Evolutionary conservation across 2,797 vertebrate species (phyloP).

Genomic region (Salarias fasciatus): DNA sequence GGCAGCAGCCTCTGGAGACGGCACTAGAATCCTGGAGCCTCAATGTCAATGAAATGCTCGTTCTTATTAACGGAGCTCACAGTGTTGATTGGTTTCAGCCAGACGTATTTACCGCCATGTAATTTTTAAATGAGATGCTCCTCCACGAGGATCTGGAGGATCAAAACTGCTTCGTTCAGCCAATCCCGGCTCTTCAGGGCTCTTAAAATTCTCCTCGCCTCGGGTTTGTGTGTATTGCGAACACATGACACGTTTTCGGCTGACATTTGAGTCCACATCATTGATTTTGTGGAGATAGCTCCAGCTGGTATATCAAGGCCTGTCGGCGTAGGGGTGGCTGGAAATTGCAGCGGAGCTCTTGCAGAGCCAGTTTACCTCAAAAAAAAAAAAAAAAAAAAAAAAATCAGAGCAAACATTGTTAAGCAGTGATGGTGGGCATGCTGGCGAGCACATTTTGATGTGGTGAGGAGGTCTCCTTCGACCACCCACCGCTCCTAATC

Average conservation of each 20-base stretch:
- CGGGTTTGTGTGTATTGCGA: constrained; percentile 17
- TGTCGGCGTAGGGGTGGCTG: constrained; percentile 20
- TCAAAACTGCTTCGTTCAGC: not conserved
- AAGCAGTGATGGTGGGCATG: constrained; percentile 41
- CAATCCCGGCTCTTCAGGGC: not conserved
- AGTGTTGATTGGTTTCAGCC: constrained; percentile 6
- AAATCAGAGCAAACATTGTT: constrained; percentile 60
- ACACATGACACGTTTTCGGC: constrained; percentile 20
- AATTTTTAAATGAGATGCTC: not conserved
- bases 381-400: too few species aligned
- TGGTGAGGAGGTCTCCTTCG: constrained; percentile 32
- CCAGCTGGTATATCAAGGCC: constrained; percentile 28
- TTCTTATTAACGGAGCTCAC: constrained; percentile 29
- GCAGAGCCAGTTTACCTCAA: constrained; percentile 52
- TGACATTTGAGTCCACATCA: constrained; percentile 45
- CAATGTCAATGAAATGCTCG: constrained; percentile 15
- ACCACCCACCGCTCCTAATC: constrained; percentile 38
- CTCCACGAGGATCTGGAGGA: not conserved
- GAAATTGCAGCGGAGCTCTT: constrained; percentile 27
- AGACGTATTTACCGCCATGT: not conserved
- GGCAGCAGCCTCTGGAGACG: constrained; percentile 48
- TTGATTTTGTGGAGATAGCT: constrained; percentile 50
- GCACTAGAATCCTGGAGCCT: constrained; percentile 21
- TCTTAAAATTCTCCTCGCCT: not conserved
- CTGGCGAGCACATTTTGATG: constrained; percentile 27